Evolutionary conservation across 2,113 vertebrate genomes (phyloP).

Genomic region (Holacanthus passer): DNA sequence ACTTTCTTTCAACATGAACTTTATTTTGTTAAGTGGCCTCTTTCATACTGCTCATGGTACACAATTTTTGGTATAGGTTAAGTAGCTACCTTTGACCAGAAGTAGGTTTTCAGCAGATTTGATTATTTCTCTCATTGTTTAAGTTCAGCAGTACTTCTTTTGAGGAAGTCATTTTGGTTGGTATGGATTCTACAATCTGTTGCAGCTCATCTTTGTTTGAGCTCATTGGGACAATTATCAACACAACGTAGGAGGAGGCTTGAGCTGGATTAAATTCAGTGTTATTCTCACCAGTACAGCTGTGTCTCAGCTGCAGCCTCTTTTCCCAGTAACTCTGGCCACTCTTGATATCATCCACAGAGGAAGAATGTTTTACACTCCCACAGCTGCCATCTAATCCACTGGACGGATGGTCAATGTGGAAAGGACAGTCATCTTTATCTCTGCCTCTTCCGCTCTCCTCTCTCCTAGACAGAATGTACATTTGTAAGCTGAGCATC

Average conservation of each 20-base stretch:
- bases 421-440: conserved; percentile 78
- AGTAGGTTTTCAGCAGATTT: not conserved
- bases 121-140: not conserved
- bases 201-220: not conserved
- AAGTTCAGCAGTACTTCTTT: not conserved
- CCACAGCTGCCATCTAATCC: conserved; percentile 85
- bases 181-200: not conserved
- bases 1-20: no score
- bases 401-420: conserved; percentile 82
- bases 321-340: conserved; percentile 79
- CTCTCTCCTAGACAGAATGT: conserved; percentile 42
- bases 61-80: no score
- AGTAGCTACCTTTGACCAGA: not conserved
- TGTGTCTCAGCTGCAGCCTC: conserved; percentile 81
- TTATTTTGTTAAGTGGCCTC: no score
- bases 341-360: conserved; percentile 87
- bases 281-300: conserved; percentile 79
- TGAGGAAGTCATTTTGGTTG: not conserved
- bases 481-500: not conserved
- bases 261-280: not conserved
- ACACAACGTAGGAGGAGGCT: not conserved
- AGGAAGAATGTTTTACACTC: conserved; percentile 87
- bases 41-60: no score
- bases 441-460: not conserved
- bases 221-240: no score